These are phyloP conservation scores for Monoplex corrugatus DNA, from an alignment of 2,888 invertebrate genomes.

Conservation along the genomic window DNA sequence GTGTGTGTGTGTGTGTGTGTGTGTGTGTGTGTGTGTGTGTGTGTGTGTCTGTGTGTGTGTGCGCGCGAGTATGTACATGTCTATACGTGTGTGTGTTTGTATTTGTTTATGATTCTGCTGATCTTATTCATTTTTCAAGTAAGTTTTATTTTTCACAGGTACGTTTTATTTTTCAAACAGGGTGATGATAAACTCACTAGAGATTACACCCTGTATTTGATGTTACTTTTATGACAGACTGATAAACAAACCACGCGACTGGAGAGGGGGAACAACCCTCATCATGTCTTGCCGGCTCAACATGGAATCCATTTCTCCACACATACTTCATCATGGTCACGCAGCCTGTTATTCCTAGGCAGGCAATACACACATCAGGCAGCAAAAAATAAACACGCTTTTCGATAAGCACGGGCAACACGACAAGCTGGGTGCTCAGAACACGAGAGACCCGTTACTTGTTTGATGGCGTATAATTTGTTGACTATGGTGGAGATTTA, in stretches of 20 bases:
- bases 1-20: too few relatives aligned
- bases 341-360: constrained; percentile 8
- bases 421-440: too few relatives aligned
- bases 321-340: not conserved
- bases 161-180: too few relatives aligned
- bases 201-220: constrained; percentile 5
- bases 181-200: not conserved
- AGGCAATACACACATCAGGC: constrained; percentile 23
- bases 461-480: too few relatives aligned
- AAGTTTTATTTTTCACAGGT: too few relatives aligned
- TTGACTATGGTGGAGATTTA: too few relatives aligned
- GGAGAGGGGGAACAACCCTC: not conserved
- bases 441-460: too few relatives aligned
- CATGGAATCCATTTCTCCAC: not conserved
- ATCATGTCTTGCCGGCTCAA: not conserved
- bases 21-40: not conserved
- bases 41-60: not conserved
- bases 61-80: not conserved
- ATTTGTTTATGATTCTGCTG: too few relatives aligned
- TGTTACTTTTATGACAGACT: not conserved
- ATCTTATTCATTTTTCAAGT: too few relatives aligned
- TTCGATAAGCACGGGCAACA: too few relatives aligned
- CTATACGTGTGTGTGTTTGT: too few relatives aligned
- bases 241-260: not conserved
- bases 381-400: constrained; percentile 26